These are phyloP conservation scores for Agrypnus murinus DNA, from an alignment of 2,888 invertebrate species.

Conservation along the genomic window DNA sequence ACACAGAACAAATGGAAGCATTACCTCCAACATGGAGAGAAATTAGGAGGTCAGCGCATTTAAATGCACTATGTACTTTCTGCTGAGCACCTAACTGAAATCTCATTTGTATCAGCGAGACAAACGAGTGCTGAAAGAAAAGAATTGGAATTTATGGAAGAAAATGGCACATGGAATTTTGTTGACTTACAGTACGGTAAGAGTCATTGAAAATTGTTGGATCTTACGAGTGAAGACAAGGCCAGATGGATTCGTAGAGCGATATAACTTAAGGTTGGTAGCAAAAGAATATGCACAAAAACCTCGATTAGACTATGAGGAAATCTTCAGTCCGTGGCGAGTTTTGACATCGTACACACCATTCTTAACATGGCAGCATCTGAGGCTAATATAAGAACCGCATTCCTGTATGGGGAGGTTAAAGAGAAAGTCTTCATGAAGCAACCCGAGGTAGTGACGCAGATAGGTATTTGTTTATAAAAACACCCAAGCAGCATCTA, in stretches of 20 bases:
- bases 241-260: not conserved
- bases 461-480: too few relatives aligned
- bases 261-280: not conserved
- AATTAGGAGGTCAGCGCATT: not conserved
- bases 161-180: slow-evolving; percentile 7
- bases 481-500: too few relatives aligned
- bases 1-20: not conserved
- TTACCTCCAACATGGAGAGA: too few relatives aligned
- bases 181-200: not conserved
- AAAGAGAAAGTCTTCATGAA: not conserved
- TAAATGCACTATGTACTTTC: not conserved
- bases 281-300: not conserved
- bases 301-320: not conserved
- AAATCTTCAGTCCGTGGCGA: not conserved
- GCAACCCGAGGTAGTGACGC: too few relatives aligned
- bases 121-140: not conserved
- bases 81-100: too few relatives aligned
- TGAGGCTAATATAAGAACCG: not conserved
- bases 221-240: not conserved
- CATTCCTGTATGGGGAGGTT: too few relatives aligned
- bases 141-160: not conserved
- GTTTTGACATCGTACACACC: not conserved
- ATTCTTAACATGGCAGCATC: not conserved
- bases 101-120: not conserved
- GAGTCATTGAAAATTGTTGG: slow-evolving; percentile 2